These are phyloP conservation scores for Autographa pulchrina DNA, from an alignment of 2,888 invertebrate species.

Conservation along the genomic window DNA sequence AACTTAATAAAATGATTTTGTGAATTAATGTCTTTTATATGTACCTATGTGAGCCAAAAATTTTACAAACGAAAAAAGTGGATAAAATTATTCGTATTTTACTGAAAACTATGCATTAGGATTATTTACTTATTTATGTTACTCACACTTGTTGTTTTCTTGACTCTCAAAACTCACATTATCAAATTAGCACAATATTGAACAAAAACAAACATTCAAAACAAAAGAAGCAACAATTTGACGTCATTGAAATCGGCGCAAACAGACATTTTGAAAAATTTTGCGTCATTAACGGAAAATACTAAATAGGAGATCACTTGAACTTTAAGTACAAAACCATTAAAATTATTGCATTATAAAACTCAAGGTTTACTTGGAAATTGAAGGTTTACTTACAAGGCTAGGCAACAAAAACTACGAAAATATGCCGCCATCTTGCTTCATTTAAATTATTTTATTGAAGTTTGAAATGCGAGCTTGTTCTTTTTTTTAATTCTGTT, in stretches of 20 bases:
- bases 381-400: conserved; percentile 24
- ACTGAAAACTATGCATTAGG: too few relatives aligned
- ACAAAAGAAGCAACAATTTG: conserved; percentile 40
- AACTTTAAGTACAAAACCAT: conserved; percentile 17
- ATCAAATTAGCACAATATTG: conserved; percentile 11
- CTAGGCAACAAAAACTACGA: conserved; percentile 34
- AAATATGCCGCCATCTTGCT: conserved; percentile 12
- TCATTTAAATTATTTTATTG: conserved; percentile 38
- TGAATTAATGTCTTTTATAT: too few relatives aligned
- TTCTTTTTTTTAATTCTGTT: not conserved
- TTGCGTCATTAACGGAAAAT: conserved; percentile 29
- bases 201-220: conserved; percentile 18
- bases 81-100: too few relatives aligned
- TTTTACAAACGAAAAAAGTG: too few relatives aligned
- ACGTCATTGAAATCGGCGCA: conserved; percentile 36
- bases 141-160: too few relatives aligned
- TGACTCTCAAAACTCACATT: too few relatives aligned
- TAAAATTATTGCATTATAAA: conserved; percentile 19
- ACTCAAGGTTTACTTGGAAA: conserved; percentile 32
- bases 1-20: too few relatives aligned
- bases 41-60: too few relatives aligned
- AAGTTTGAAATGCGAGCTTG: conserved; percentile 36
- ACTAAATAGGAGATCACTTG: conserved; percentile 33
- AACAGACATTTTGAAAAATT: conserved; percentile 40
- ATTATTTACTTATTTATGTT: too few relatives aligned